A percentile compares a stretch with the other conserved stretches of the same genome.
phyloP scores from a whole-genome alignment of 2,797 vertebrate genomes.

The Betta splendens region DNA sequence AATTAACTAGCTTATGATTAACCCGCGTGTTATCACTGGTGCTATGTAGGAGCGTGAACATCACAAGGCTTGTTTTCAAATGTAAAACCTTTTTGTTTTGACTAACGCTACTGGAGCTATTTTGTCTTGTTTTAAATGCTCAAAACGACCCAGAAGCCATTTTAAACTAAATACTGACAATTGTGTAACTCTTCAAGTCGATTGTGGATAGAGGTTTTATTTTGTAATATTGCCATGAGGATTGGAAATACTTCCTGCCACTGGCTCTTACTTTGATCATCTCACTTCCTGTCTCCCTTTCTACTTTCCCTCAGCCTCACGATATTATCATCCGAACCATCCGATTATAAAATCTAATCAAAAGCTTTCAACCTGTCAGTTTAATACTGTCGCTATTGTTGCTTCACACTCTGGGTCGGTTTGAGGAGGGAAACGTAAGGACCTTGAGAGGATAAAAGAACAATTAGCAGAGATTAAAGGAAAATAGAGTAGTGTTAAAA shows the following conservation, averaged over 20 bases:
- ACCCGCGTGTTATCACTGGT: conserved; percentile 8
- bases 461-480: conserved; percentile 69
- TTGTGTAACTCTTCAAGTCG: conserved; percentile 16
- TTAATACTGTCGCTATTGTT: conserved; percentile 26
- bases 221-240: no score
- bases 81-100: no score
- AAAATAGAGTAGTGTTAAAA: conserved; percentile 45
- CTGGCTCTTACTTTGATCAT: no score
- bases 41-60: no score
- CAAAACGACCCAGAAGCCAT: conserved; percentile 2
- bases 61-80: background rate
- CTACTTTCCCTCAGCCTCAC: no score
- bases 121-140: conserved; percentile 7
- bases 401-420: conserved; percentile 25
- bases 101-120: background rate
- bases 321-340: conserved; percentile 1
- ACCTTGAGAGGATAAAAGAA: conserved; percentile 71
- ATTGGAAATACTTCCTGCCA: no score
- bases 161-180: background rate
- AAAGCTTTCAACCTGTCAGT: conserved; percentile 25
- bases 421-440: conserved; percentile 28
- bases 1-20: conserved; percentile 47
- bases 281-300: no score
- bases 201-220: no score
- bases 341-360: conserved; percentile 38